Percentiles rank a stretch among this genome's conserved stretches.
These are phyloP conservation scores for Eupithecia abbreviata DNA, from an alignment of 2,888 invertebrate genomes.

Conservation along the genomic window DNA sequence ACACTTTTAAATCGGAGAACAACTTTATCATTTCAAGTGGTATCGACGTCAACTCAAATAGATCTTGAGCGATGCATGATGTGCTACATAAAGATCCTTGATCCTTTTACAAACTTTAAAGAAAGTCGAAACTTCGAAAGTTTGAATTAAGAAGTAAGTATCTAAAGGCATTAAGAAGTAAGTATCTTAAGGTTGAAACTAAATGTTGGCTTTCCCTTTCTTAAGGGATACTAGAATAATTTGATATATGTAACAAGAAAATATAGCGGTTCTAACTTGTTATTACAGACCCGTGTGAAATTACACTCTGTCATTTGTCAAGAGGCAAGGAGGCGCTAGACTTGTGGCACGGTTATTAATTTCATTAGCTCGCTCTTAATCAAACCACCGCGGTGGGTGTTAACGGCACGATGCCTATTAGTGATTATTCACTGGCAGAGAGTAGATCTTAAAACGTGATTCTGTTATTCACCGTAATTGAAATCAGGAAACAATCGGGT, in stretches of 20 bases:
- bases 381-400: conserved; percentile 68
- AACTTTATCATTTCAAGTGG: conserved; percentile 36
- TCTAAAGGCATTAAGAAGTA: neutral
- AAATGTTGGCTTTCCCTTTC: neutral
- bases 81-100: neutral
- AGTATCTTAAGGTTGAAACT: neutral
- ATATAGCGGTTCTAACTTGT: conserved; percentile 41
- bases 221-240: neutral
- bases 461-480: conserved; percentile 21
- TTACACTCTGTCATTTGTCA: conserved; percentile 82
- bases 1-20: conserved; percentile 33
- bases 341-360: conserved; percentile 77
- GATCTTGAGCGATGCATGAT: conserved; percentile 14
- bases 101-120: neutral
- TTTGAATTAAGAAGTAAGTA: neutral
- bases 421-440: conserved; percentile 54
- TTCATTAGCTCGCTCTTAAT: conserved; percentile 80
- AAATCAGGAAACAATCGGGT: conserved; percentile 10
- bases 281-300: conserved; percentile 76
- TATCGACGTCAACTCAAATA: conserved; percentile 31
- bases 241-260: conserved; percentile 6
- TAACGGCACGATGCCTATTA: conserved; percentile 56
- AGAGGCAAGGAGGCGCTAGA: conserved; percentile 70
- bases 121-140: neutral
- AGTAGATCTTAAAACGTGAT: conserved; percentile 25